Conservation (phyloP, 2,113 vertebrate species). For the Dasypus novemcinctus region DNA sequence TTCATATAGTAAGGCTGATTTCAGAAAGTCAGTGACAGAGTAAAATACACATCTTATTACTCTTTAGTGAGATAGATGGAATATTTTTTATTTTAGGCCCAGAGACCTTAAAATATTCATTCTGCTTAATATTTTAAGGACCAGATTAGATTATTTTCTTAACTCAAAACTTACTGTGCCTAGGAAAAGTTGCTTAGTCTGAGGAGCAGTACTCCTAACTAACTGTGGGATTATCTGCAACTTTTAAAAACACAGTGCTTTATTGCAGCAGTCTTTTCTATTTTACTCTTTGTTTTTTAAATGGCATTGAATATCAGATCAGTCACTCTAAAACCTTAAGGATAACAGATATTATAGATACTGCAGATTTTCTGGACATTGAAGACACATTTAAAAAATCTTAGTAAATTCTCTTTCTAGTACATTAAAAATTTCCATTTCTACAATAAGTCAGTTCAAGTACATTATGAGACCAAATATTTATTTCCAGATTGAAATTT, state of each 20-base stretch:
- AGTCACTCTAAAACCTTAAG: not conserved
- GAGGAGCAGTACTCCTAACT: constrained; percentile 9
- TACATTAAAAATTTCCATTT: constrained; percentile 32
- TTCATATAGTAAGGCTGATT: constrained; percentile 53
- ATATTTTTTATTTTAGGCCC: too few relatives aligned
- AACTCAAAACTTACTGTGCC: constrained; percentile 20
- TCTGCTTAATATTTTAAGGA: constrained; percentile 15
- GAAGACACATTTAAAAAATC: constrained; percentile 18
- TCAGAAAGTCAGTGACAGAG: constrained; percentile 42
- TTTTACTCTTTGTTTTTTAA: constrained; percentile 28
- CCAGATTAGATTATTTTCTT: constrained; percentile 43
- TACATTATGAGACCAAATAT: not conserved
- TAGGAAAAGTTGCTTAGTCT: not conserved
- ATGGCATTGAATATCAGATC: constrained; percentile 47
- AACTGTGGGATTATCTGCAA: not conserved
- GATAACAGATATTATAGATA: too few relatives aligned
- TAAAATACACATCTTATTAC: constrained; percentile 17
- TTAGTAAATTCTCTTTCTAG: constrained; percentile 16
- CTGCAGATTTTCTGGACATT: not conserved
- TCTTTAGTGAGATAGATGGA: not conserved
- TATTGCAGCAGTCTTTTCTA: constrained; percentile 48
- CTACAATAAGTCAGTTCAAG: constrained; percentile 17
- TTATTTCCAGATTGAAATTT: not conserved
- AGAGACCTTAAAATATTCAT: constrained; percentile 33
- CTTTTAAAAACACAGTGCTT: not conserved